phyloP scores from a whole-genome alignment of 2,888 invertebrate genomes.

The Cryptus armator region DNA sequence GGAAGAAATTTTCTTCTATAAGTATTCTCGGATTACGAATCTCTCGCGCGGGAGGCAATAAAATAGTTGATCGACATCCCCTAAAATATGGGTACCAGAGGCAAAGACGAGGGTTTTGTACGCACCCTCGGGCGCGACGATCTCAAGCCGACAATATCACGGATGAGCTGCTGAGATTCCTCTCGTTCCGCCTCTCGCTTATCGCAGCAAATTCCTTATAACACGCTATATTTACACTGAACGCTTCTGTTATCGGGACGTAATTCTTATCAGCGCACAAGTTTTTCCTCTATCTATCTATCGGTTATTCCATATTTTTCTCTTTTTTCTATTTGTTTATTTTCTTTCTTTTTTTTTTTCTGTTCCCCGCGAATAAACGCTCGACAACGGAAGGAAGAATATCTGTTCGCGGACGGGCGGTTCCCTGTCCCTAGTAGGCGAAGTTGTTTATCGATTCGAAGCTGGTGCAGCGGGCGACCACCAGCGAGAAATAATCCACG shows the following conservation, averaged over 20 bases:
- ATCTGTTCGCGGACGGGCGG: conserved; percentile 37
- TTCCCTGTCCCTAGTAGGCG: conserved; percentile 16
- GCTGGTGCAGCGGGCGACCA: conserved; percentile 34
- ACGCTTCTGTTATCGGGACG: conserved; percentile 33
- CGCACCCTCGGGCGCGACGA: not conserved
- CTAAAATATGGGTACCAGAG: conserved; percentile 50
- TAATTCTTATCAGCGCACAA: conserved; percentile 26
- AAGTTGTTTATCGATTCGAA: conserved; percentile 61
- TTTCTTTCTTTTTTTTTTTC: conserved; percentile 15
- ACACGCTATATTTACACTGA: conserved; percentile 19
- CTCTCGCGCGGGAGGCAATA: conserved; percentile 50
- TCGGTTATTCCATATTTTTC: not conserved
- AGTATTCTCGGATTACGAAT: conserved; percentile 19
- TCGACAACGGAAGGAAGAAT: conserved; percentile 14
- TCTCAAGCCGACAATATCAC: conserved; percentile 42
- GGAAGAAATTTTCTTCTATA: not conserved
- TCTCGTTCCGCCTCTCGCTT: conserved; percentile 17
- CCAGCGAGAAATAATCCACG: conserved; percentile 60
- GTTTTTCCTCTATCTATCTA: not conserved
- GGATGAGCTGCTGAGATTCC: conserved; percentile 47
- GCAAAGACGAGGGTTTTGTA: not conserved
- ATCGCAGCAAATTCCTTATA: conserved; percentile 24
- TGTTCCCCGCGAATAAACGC: conserved; percentile 35
- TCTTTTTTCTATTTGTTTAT: not conserved
- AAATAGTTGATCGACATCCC: conserved; percentile 67